phyloP scores from a whole-genome alignment of 2,888 invertebrate species.

The Phasia obesa region DNA sequence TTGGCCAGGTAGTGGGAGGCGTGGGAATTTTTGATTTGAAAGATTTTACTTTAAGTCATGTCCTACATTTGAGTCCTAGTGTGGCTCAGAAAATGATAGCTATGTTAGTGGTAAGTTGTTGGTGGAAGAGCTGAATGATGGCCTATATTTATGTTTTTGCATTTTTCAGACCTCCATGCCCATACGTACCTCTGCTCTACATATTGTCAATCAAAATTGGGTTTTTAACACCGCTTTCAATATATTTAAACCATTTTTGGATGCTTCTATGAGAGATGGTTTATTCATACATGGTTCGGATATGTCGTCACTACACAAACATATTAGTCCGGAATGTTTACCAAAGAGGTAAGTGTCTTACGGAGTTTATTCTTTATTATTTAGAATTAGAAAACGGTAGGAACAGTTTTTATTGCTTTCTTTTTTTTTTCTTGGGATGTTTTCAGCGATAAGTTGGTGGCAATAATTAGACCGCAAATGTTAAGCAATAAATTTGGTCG shows the following conservation, averaged over 20 bases:
- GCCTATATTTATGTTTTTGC: conserved; percentile 67
- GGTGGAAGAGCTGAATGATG: neutral
- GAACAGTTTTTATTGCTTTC: no score
- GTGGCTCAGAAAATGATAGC: conserved; percentile 87
- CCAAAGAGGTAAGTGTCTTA: conserved; percentile 85
- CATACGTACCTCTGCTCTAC: conserved; percentile 88
- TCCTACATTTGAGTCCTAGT: conserved; percentile 88
- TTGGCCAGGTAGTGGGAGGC: conserved; percentile 90
- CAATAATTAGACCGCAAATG: no score
- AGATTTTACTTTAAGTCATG: conserved; percentile 87
- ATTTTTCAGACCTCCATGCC: conserved; percentile 87
- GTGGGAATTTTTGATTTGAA: conserved; percentile 89
- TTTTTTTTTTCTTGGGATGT: no score
- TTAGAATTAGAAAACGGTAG: no score
- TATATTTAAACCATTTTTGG: conserved; percentile 90
- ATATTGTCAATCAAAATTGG: conserved; percentile 92
- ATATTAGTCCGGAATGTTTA: conserved; percentile 87
- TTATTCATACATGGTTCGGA: conserved; percentile 87
- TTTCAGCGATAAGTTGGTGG: no score
- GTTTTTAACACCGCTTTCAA: conserved; percentile 90
- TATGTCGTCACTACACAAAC: conserved; percentile 88
- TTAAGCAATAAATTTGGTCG: no score
- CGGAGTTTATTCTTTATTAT: no score
- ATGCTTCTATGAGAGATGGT: conserved; percentile 86
- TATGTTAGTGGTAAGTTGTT: conserved; percentile 86